Conservation (phyloP, 2,888 invertebrate species). For the Lycia hirtaria region DNA sequence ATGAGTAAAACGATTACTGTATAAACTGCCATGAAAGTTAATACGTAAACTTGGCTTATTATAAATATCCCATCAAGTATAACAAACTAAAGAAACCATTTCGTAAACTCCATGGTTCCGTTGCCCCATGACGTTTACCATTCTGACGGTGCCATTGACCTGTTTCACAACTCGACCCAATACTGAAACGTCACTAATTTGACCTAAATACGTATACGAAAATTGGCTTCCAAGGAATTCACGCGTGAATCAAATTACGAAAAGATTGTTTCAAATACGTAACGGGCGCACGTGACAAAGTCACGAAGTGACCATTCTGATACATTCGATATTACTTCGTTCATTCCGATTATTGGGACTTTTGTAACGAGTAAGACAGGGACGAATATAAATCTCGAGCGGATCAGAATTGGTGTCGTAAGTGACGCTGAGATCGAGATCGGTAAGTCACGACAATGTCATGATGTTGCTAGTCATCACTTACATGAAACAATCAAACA, state of each 20-base stretch:
- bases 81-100: too few relatives aligned
- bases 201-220: conserved; percentile 9
- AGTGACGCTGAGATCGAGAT: conserved; percentile 33
- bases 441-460: conserved; percentile 36
- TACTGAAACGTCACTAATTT: conserved; percentile 9
- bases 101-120: neutral
- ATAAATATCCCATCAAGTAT: too few relatives aligned
- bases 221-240: conserved; percentile 17
- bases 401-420: neutral
- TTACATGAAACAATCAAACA: conserved; percentile 11
- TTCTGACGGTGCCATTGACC: neutral
- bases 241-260: conserved; percentile 19
- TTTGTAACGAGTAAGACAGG: too few relatives aligned
- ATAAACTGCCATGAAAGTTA: too few relatives aligned
- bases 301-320: conserved; percentile 19
- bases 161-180: conserved; percentile 12
- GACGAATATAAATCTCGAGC: too few relatives aligned
- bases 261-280: conserved; percentile 25
- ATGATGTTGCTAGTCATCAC: conserved; percentile 20
- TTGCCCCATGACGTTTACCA: neutral
- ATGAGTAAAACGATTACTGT: too few relatives aligned
- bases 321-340: too few relatives aligned
- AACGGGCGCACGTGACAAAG: conserved; percentile 34
- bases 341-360: too few relatives aligned
- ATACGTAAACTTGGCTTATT: too few relatives aligned